A percentile compares a stretch with the other conserved stretches of the same genome.
phyloP scores from a whole-genome alignment of 1,140 invertebrate species.

The Zaprionus gabonicus region DNA sequence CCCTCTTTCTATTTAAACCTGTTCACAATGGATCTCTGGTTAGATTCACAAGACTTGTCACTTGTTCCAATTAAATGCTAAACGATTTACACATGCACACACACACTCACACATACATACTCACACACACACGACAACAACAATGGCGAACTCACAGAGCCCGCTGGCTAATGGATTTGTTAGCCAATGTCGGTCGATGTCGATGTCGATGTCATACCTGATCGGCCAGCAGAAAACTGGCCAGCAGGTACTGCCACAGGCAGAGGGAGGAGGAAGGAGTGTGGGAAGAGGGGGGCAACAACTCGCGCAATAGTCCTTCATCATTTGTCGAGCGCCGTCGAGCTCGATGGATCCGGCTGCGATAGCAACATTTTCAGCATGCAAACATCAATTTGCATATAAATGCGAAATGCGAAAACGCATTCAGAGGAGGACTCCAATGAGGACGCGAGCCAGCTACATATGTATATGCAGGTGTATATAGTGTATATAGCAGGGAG shows the following conservation, averaged over 20 bases:
- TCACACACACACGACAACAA: slow-evolving; percentile 7
- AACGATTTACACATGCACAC: not conserved
- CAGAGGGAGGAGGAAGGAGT: not conserved
- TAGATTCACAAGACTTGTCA: slow-evolving; percentile 5
- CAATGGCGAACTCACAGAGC: not conserved
- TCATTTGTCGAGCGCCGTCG: slow-evolving; percentile 54
- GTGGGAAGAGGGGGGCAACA: not conserved
- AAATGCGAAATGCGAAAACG: slow-evolving; percentile 83
- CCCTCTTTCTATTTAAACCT: not conserved
- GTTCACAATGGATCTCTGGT: not conserved
- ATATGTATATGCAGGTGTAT: slow-evolving; percentile 7
- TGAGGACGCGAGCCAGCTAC: slow-evolving; percentile 27
- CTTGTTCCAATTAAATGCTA: slow-evolving; percentile 5
- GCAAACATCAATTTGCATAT: slow-evolving; percentile 83
- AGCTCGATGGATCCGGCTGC: slow-evolving; percentile 15
- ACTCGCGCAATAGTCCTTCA: slow-evolving; percentile 42
- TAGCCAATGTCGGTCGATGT: slow-evolving; percentile 3
- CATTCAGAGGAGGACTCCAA: slow-evolving; percentile 66
- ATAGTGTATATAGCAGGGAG: slow-evolving; percentile 8
- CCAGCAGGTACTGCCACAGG: not conserved
- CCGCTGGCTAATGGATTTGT: slow-evolving; percentile 7
- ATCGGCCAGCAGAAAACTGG: slow-evolving; percentile 15
- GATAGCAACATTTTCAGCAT: slow-evolving; percentile 78
- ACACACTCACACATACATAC: not conserved
- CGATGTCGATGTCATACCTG: slow-evolving; percentile 18